Conservation (phyloP, 2,113 vertebrate species). For the Zosterops japonicus region DNA sequence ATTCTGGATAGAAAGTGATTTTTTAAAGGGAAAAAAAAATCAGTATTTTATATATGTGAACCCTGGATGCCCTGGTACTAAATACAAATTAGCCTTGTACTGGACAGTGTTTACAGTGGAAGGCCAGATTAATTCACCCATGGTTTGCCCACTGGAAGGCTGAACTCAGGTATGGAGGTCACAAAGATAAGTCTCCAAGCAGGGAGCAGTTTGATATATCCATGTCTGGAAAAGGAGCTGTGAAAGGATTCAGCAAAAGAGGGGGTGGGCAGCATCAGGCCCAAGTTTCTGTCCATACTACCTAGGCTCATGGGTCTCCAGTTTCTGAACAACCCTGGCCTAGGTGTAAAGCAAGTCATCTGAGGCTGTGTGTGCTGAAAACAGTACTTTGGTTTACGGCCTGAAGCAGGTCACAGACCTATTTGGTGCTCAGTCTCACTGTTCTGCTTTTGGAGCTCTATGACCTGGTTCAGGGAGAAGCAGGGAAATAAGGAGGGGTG, state of each 20-base stretch:
- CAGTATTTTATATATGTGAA: not conserved
- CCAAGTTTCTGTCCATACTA: not conserved
- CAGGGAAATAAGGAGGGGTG: not conserved
- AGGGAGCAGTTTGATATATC: not conserved
- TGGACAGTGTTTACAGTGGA: not conserved
- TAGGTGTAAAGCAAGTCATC: not conserved
- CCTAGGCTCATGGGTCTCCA: not conserved
- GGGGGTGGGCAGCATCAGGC: not conserved
- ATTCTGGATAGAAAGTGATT: not conserved
- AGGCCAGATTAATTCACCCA: not conserved
- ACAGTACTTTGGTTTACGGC: rapidly evolving
- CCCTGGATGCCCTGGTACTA: not conserved
- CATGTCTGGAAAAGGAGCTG: not conserved
- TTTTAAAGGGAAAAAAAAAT: not conserved
- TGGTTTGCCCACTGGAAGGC: not conserved
- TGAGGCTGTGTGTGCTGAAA: not conserved
- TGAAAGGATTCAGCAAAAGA: not conserved
- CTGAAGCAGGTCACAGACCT: not conserved
- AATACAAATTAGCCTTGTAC: not conserved
- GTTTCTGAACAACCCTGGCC: not conserved
- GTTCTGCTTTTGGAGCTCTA: not conserved
- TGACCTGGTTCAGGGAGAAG: not conserved
- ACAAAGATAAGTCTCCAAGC: not conserved
- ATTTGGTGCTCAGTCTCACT: rapidly evolving
- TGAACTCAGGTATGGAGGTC: not conserved